Base-by-base conservation (phyloP, 2,888 invertebrate species). In the Pardosa pseudoannulata region DNA sequence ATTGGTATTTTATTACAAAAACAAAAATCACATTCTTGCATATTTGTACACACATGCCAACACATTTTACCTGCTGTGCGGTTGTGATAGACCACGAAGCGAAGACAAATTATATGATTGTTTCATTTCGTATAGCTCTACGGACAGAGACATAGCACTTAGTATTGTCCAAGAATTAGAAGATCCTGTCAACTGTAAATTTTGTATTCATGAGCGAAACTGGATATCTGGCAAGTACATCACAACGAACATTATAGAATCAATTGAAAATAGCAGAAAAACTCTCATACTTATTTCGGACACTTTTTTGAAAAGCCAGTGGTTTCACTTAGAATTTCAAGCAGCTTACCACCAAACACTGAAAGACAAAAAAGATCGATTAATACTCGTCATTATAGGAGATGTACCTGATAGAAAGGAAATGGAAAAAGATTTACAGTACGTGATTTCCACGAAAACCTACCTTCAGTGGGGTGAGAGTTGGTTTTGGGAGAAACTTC, bases 401-500 rank as follows among this genome's bases (percentile, higher is more conserved):
- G 85, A 89, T 39, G 27, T 89, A 6, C 89, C 89, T 0, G 87
- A 89, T 11, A 86, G 80, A 65, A 86, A 89, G 5, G 74, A 79
- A 11, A 64, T 89, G 73, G 88, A 89, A 67, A 79, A 87, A 65
- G 89, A 89, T 78, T 73, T 89, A 1, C 88, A 87, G 19, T 89
- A 88, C 27, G 71, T 89, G 0, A 71, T 90, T 1, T 88, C 89
- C 11, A 90, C 89, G 28, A 90, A 90, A 67, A 90, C 90, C 13
- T 90, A 90, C 46, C 74, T 90, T 28, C 86, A 89, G 27, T 90
- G 89, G 89, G 89, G 87, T 23, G 90, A 90, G 65, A 89, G 89
- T 28, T 90, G 89, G 88, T 90, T 90, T 78, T 90, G 90, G 90
- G 90, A 90, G 31, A 90, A 90, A 88, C 68, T 90, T 19, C 85